These are phyloP conservation scores for Salvelinus namaycush DNA, from an alignment of 2,113 vertebrate species.

Conservation along the genomic window DNA sequence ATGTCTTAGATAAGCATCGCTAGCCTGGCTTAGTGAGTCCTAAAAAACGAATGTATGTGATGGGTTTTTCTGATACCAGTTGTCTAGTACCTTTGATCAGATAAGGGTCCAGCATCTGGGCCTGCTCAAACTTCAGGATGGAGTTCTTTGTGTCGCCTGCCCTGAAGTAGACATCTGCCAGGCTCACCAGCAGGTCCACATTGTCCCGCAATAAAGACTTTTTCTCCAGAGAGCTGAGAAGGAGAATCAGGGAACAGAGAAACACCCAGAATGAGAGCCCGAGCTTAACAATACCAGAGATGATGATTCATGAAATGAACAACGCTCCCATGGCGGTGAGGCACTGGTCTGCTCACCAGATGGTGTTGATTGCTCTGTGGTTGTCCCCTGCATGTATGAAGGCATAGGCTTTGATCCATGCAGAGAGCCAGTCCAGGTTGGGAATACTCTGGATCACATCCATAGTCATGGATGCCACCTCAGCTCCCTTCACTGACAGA, in stretches of 20 bases:
- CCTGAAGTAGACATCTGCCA: constrained; percentile 95
- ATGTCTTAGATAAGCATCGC: no score
- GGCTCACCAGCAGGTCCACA: constrained; percentile 92
- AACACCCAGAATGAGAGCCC: background rate
- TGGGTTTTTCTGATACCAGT: background rate
- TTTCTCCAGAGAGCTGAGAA: constrained; percentile 91
- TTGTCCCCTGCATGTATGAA: constrained; percentile 96
- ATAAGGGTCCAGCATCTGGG: constrained; percentile 97
- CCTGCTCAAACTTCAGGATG: constrained; percentile 96
- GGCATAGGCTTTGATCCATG: constrained; percentile 98
- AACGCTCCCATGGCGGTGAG: background rate
- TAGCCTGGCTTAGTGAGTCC: no score
- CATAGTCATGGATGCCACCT: constrained; percentile 97
- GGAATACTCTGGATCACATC: constrained; percentile 96
- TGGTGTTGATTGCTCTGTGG: constrained; percentile 94
- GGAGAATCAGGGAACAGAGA: constrained; percentile 27
- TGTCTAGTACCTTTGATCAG: constrained; percentile 87
- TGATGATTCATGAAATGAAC: background rate
- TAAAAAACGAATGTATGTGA: no score
- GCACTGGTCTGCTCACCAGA: constrained; percentile 85
- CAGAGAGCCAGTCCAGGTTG: constrained; percentile 95
- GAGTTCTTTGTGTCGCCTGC: constrained; percentile 96
- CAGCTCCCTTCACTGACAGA: constrained; percentile 95
- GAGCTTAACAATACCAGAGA: background rate
- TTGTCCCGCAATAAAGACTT: constrained; percentile 95